Evolutionary conservation across 1,140 invertebrate species (phyloP).

Genomic region (Drosophila prosaltans): DNA sequence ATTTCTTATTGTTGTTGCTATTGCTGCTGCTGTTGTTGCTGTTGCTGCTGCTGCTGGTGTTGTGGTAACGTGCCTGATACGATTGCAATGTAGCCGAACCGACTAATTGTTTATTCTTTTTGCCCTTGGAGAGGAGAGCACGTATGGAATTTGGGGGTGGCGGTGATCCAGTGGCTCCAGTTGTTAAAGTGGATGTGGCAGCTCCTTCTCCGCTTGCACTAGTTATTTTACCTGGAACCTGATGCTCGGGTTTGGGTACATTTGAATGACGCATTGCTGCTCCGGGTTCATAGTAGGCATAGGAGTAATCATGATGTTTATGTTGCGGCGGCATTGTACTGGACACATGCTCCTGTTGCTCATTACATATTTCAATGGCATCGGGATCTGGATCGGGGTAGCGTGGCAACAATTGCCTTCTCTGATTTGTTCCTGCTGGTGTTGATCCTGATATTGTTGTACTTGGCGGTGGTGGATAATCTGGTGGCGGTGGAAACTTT

Average conservation of each 20-base stretch:
- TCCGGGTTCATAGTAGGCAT: slow-evolving; percentile 90
- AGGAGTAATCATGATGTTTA: slow-evolving; percentile 86
- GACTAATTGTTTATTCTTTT: slow-evolving; percentile 74
- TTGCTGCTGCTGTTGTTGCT: slow-evolving; percentile 56
- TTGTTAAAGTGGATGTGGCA: slow-evolving; percentile 23
- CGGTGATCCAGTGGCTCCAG: slow-evolving; percentile 26
- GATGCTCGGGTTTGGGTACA: slow-evolving; percentile 85
- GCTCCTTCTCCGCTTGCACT: not conserved
- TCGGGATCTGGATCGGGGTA: slow-evolving; percentile 78
- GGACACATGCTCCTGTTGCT: slow-evolving; percentile 29
- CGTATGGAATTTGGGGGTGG: slow-evolving; percentile 83
- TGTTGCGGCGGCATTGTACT: not conserved
- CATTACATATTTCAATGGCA: slow-evolving; percentile 78
- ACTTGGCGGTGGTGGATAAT: slow-evolving; percentile 63
- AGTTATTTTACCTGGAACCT: not conserved
- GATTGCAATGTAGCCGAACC: slow-evolving; percentile 66
- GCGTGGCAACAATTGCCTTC: slow-evolving; percentile 54
- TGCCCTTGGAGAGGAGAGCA: slow-evolving; percentile 76
- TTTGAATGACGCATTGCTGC: slow-evolving; percentile 85
- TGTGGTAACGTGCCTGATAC: slow-evolving; percentile 73
- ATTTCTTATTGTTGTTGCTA: slow-evolving; percentile 75
- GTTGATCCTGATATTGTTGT: slow-evolving; percentile 20
- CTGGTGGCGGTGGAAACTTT: slow-evolving; percentile 72
- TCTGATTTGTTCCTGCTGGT: not conserved
- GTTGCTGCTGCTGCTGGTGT: slow-evolving; percentile 52